These are phyloP conservation scores for Serinus canaria DNA, from an alignment of 2,113 vertebrate species.

Conservation along the genomic window DNA sequence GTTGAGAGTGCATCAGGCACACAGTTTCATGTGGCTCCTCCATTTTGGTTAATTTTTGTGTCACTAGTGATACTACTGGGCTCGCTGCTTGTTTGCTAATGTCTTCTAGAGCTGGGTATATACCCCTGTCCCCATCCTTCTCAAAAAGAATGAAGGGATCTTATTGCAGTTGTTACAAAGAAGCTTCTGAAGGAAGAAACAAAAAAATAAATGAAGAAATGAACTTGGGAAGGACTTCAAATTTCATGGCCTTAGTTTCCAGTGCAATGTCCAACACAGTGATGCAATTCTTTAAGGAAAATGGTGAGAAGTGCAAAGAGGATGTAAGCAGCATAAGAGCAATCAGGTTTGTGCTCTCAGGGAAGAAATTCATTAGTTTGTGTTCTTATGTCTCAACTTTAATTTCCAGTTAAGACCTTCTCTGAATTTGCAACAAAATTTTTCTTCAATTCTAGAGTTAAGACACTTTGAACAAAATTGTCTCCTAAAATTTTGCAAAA, in stretches of 20 bases:
- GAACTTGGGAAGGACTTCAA: not conserved
- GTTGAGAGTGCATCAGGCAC: not conserved
- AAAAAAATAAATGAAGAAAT: not conserved
- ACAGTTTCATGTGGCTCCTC: not conserved
- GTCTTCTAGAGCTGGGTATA: not conserved
- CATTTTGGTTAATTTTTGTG: not conserved
- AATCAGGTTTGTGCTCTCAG: not conserved
- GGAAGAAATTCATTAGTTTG: not conserved
- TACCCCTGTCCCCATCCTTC: not conserved
- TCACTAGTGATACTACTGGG: not conserved
- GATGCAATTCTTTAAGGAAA: not conserved
- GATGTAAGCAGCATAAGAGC: not conserved
- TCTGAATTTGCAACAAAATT: not conserved
- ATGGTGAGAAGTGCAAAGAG: accelerated
- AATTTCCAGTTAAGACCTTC: not conserved
- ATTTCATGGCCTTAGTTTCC: not conserved
- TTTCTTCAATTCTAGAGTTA: not conserved
- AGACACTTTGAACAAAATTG: not conserved
- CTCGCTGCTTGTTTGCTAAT: not conserved
- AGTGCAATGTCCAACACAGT: not conserved
- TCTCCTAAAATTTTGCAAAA: not conserved
- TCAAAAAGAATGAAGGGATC: not conserved
- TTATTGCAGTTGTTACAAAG: not conserved
- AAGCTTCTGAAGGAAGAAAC: not conserved
- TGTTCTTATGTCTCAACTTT: not conserved